These are phyloP conservation scores for Neolamprologus caudopunctatus DNA, from an alignment of 2,113 vertebrate genomes.

Conservation along the genomic window DNA sequence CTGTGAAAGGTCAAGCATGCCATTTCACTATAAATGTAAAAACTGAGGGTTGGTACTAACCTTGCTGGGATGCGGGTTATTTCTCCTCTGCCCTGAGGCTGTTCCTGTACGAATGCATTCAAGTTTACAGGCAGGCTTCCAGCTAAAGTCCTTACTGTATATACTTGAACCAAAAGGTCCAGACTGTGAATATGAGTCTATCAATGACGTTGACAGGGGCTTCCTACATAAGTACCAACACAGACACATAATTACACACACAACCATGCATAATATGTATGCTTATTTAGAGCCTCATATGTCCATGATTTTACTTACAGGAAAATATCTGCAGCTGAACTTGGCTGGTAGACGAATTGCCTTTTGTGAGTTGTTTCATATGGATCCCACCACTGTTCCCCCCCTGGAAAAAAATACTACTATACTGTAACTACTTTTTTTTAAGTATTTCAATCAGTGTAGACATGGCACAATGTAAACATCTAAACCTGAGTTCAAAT, in stretches of 20 bases:
- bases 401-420: not conserved
- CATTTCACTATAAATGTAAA: not conserved
- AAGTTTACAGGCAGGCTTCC: constrained; percentile 67
- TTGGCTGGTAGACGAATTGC: constrained; percentile 58
- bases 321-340: constrained; percentile 9
- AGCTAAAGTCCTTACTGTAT: constrained; percentile 71
- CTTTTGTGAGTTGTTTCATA: constrained; percentile 72
- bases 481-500: not conserved
- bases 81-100: constrained; percentile 41
- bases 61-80: constrained; percentile 62
- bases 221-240: constrained; percentile 35
- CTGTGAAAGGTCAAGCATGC: not conserved
- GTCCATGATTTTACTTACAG: constrained; percentile 50
- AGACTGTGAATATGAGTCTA: constrained; percentile 52
- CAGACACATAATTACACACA: not conserved
- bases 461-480: not conserved
- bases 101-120: constrained; percentile 43
- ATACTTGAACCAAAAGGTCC: constrained; percentile 61
- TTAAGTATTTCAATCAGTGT: not conserved
- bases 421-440: not conserved
- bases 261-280: not conserved
- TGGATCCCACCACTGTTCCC: constrained; percentile 64
- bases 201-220: constrained; percentile 49
- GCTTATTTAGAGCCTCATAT: not conserved
- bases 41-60: constrained; percentile 45